Percentiles rank a stretch among this genome's conserved stretches.
Evolutionary conservation across 2,797 vertebrate species (phyloP).

Genomic region (Sarcophilus harrisii): DNA sequence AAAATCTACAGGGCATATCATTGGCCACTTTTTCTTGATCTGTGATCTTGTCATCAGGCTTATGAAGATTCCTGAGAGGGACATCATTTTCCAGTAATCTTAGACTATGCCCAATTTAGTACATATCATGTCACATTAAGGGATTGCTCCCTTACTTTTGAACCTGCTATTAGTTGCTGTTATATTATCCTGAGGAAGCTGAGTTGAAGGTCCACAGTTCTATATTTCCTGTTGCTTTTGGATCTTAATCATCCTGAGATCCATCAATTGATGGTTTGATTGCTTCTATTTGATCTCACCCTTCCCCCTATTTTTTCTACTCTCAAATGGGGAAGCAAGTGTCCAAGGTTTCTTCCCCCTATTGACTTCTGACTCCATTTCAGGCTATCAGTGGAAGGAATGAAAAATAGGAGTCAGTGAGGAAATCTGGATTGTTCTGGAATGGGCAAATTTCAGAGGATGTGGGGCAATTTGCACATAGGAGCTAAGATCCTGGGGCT

Average conservation of each 20-base stretch:
- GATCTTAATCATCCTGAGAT: neutral
- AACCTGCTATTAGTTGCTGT: too few relatives aligned
- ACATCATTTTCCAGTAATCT: constrained; percentile 9
- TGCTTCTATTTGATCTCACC: constrained; percentile 28
- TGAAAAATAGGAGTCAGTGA: neutral
- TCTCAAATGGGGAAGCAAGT: neutral
- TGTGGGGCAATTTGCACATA: neutral
- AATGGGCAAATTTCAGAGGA: neutral
- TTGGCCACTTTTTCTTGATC: constrained; percentile 40
- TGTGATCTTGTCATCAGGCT: constrained; percentile 42
- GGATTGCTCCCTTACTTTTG: too few relatives aligned
- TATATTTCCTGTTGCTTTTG: constrained; percentile 35
- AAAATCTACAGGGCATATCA: constrained; percentile 40
- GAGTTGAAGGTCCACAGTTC: neutral
- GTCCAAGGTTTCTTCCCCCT: constrained; percentile 24
- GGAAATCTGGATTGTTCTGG: neutral
- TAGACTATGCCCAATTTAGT: neutral
- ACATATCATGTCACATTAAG: neutral
- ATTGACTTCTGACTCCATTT: neutral
- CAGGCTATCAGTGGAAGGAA: neutral
- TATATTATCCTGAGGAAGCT: neutral
- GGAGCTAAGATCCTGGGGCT: neutral
- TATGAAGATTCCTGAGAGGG: constrained; percentile 12
- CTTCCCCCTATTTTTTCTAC: neutral
- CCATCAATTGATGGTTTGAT: neutral